Evolutionary conservation across 1,140 invertebrate genomes (phyloP).

Genomic region (Nebria ingens): DNA sequence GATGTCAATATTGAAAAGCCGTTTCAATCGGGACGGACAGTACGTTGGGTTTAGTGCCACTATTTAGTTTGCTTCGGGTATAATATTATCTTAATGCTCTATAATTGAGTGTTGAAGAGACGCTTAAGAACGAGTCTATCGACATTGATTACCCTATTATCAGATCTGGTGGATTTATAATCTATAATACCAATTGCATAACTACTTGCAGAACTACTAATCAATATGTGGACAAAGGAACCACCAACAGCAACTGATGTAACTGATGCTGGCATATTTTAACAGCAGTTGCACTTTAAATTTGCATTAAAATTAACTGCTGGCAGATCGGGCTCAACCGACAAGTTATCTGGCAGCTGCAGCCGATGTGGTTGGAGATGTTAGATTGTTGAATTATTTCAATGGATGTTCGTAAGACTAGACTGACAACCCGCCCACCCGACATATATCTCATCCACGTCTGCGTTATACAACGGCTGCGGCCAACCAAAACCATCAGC

Average conservation of each 20-base stretch:
- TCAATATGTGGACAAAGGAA: no score
- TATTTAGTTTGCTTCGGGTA: background rate
- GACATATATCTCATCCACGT: background rate
- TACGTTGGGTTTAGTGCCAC: background rate
- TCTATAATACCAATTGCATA: no score
- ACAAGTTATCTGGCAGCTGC: background rate
- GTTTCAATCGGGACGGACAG: background rate
- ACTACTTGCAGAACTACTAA: no score
- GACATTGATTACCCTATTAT: background rate
- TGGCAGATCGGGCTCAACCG: background rate
- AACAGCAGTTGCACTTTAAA: background rate
- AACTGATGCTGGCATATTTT: background rate
- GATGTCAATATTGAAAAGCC: background rate
- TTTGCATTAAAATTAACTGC: slow-evolving; percentile 1
- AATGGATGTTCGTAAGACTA: background rate
- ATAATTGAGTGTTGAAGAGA: background rate
- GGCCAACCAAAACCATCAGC: background rate
- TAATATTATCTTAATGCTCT: background rate
- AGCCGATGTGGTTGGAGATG: background rate
- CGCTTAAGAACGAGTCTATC: background rate
- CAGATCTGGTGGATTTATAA: background rate
- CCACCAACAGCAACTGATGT: no score
- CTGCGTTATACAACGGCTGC: background rate
- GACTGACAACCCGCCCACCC: background rate
- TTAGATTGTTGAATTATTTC: slow-evolving; percentile 1